phyloP scores from a whole-genome alignment of 2,113 vertebrate genomes.

The Leptosomus discolor region DNA sequence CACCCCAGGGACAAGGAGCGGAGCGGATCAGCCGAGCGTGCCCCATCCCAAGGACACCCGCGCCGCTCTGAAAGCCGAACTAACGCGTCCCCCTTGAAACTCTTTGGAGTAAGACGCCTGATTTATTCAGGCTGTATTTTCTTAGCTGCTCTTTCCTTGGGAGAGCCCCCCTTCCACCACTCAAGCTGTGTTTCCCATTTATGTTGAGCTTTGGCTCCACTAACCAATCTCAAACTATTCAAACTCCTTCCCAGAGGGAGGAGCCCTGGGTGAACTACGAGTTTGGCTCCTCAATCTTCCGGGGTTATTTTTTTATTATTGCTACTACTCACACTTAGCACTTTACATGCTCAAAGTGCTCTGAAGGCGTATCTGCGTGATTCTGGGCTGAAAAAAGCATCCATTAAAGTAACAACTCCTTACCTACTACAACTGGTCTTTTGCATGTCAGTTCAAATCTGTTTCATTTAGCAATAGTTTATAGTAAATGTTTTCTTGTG shows the following conservation, averaged over 20 bases:
- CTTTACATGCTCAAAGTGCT: background rate
- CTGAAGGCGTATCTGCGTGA: background rate
- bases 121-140: constrained; percentile 38
- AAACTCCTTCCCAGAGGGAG: constrained; percentile 37
- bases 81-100: background rate
- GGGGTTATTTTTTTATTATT: constrained; percentile 22
- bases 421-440: constrained; percentile 17
- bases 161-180: background rate
- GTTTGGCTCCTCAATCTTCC: background rate
- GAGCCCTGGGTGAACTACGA: background rate
- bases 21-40: background rate
- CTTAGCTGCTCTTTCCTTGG: constrained; percentile 19
- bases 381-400: constrained; percentile 26
- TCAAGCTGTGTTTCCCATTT: constrained; percentile 66
- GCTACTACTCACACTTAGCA: constrained; percentile 28
- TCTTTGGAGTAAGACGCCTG: background rate
- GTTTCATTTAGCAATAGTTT: constrained; percentile 28
- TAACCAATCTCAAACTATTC: constrained; percentile 7
- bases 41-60: background rate
- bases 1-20: background rate
- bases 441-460: constrained; percentile 36
- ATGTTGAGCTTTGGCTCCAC: constrained; percentile 18
- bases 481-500: constrained; percentile 11
- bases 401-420: constrained; percentile 46
- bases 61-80: background rate